phyloP scores from a whole-genome alignment of 2,888 invertebrate genomes.

The Drosophila neoperkinsi region DNA sequence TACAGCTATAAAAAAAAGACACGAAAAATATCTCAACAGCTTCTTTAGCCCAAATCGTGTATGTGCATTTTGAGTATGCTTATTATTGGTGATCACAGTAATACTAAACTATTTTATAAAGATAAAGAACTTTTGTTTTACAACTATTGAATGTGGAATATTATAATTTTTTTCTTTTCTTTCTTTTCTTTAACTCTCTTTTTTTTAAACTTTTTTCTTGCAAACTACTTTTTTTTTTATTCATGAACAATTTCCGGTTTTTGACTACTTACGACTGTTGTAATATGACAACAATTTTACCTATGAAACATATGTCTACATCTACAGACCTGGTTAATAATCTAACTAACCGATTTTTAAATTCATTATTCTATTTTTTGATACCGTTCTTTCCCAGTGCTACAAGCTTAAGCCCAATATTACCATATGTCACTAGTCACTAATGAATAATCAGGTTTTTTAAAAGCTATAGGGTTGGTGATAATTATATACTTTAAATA shows the following conservation, averaged over 20 bases:
- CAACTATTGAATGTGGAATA: neutral
- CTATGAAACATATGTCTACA: neutral
- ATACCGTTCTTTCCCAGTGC: neutral
- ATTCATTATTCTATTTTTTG: neutral
- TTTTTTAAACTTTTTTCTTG: neutral
- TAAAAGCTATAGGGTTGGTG: neutral
- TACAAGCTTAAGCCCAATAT: neutral
- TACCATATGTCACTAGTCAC: neutral
- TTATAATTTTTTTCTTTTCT: neutral
- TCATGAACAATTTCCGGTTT: neutral
- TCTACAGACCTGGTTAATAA: neutral
- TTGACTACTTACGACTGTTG: neutral
- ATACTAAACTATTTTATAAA: neutral
- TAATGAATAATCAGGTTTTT: neutral
- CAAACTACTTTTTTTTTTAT: neutral
- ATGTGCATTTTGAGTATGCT: neutral
- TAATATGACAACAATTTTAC: neutral
- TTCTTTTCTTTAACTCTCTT: too few species aligned
- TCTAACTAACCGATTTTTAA: neutral
- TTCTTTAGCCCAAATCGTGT: neutral
- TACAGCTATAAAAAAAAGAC: neutral
- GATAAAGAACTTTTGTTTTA: neutral
- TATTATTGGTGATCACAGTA: neutral
- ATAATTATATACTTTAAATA: neutral
- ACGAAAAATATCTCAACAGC: neutral